Percentiles rank a stretch among this genome's conserved stretches.
phyloP scores from a whole-genome alignment of 2,888 invertebrate species.

The Aplocera efformata region DNA sequence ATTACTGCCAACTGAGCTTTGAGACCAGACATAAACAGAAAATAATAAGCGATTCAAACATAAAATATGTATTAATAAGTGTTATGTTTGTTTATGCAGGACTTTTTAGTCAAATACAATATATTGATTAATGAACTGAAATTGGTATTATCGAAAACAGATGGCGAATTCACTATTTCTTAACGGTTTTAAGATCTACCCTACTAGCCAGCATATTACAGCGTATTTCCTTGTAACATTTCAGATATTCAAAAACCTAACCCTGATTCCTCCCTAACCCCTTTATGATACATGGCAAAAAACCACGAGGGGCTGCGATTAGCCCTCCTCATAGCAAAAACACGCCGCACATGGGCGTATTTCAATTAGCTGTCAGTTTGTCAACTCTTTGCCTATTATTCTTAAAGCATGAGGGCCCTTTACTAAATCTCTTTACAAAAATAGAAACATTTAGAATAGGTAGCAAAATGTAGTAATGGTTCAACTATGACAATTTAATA shows the following conservation, averaged over 20 bases:
- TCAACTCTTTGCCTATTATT: slow-evolving; percentile 65
- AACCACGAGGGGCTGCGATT: slow-evolving; percentile 61
- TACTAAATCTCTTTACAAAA: slow-evolving; percentile 31
- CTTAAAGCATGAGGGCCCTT: slow-evolving; percentile 34
- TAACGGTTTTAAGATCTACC: no score
- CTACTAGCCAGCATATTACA: no score
- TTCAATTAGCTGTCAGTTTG: slow-evolving; percentile 79
- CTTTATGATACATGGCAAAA: slow-evolving; percentile 53
- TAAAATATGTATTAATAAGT: no score
- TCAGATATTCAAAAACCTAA: slow-evolving; percentile 44
- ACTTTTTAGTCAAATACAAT: no score
- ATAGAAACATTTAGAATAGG: slow-evolving; percentile 16
- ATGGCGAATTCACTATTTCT: no score
- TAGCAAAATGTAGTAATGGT: neutral
- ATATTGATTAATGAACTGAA: no score
- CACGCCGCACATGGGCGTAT: slow-evolving; percentile 72
- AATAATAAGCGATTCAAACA: no score
- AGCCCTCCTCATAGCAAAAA: slow-evolving; percentile 74
- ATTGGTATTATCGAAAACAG: no score
- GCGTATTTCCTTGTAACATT: slow-evolving; percentile 15
- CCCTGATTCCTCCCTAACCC: slow-evolving; percentile 53
- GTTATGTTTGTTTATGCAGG: no score
- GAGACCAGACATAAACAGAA: no score
- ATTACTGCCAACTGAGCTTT: no score
- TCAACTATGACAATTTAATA: neutral